These are phyloP conservation scores for Catotricha subobsoleta DNA, from an alignment of 2,888 invertebrate species.

Conservation along the genomic window DNA sequence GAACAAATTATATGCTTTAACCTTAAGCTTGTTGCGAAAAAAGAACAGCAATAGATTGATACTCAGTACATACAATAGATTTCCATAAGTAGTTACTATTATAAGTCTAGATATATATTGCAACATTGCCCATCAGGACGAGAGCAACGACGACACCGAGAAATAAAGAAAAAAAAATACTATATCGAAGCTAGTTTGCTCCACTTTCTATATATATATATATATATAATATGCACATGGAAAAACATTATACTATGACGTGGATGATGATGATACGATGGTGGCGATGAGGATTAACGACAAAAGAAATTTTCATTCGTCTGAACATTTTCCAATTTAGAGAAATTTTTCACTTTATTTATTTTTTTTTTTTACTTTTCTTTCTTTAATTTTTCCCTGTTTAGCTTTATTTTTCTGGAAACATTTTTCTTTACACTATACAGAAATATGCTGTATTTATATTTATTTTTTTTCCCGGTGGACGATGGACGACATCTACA, in stretches of 20 bases:
- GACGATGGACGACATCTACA: constrained; percentile 4
- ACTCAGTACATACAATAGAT: no score
- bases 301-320: constrained; percentile 5
- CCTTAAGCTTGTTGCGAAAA: no score
- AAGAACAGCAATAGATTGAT: no score
- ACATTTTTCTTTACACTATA: constrained; percentile 2
- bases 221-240: no score
- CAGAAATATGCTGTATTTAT: background rate
- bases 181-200: background rate
- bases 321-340: constrained; percentile 2
- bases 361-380: background rate
- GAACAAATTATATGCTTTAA: no score
- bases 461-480: constrained; percentile 4
- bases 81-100: no score
- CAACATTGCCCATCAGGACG: no score
- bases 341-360: constrained; percentile 3
- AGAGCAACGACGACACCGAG: no score
- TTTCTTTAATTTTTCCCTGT: background rate
- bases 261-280: constrained; percentile 2
- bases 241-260: no score
- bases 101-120: no score
- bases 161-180: constrained; percentile 1
- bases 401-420: background rate
- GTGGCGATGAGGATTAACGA: constrained; percentile 7
- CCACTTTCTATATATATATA: no score